Evolutionary conservation across 2,888 invertebrate species (phyloP), one percentile per base, ranked within the genome.

Genomic region (Diaprepes abbreviatus): DNA sequence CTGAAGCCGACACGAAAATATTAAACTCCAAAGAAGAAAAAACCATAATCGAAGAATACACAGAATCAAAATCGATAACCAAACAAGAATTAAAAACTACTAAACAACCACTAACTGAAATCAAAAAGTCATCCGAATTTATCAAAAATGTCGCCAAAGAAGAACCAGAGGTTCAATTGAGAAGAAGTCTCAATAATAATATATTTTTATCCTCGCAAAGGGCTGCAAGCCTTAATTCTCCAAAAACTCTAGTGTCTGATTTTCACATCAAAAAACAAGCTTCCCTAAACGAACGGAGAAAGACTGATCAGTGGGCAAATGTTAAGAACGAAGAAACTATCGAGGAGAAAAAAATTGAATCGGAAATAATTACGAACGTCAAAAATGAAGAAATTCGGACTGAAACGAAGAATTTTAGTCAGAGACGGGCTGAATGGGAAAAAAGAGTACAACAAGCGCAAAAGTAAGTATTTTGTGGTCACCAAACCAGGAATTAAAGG

Each of bases 391-490:
- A 83, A 71, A 57, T 65, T 14, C 40, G 72, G 48, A 66, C 63
- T 21, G 66, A 67, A 43, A 71, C 71, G 77, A 92, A 92, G 79
- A 90, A 92, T 70, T 92, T 93, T 73, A 88, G 91, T 80, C 92
- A 92, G 79, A 88, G 92, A 79, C 87, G 90, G 66, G 92, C 92
- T 4, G 91, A 92, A 79, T 93, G 93, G 93, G 93, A 93, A 82
- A 88, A 91, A 76, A 86, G 92, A 75, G 91, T 92, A 35, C 91
- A 92, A 83, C 90, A 91, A 83, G 91, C 89, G 76, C 87, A 88
- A 85, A 88, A 71, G 45, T 71, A 67, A 40, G 12, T 19, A n/a
- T 24, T 12, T 19, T 19, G 21, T 50, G 12, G 4, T 9, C n/a
- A 35, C 6, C 21, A 21, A 1, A 5, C n/a, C 19, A 6, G 45